These are phyloP conservation scores for Abscondita cerata DNA, from an alignment of 2,888 invertebrate genomes.

Conservation along the genomic window DNA sequence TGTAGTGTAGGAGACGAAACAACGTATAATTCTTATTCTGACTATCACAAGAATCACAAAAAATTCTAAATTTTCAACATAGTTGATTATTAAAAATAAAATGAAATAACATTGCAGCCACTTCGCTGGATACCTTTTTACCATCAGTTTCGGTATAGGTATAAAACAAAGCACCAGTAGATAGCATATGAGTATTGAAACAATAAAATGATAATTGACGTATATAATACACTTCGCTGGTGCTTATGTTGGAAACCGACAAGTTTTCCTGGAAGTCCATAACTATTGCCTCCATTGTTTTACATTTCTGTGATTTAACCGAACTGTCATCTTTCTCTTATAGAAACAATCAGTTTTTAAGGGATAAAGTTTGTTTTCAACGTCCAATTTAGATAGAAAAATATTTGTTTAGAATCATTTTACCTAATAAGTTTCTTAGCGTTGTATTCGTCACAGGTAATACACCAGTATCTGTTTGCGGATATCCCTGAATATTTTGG, in stretches of 20 bases:
- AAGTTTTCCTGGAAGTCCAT: constrained; percentile 10
- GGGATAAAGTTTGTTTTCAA: background rate
- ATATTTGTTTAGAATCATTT: background rate
- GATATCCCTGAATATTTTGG: constrained; percentile 8
- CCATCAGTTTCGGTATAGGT: constrained; percentile 41
- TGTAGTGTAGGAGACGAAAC: background rate
- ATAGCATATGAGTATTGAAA: constrained; percentile 44
- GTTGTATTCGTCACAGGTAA: constrained; percentile 4
- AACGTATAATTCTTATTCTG: background rate
- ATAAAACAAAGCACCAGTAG: constrained; percentile 41
- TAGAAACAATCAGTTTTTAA: background rate
- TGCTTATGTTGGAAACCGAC: constrained; percentile 2
- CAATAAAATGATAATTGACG: constrained; percentile 39
- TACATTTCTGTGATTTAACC: background rate
- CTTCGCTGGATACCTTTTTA: constrained; percentile 39
- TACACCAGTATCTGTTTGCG: constrained; percentile 7
- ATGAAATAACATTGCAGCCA: constrained; percentile 17
- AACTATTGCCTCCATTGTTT: background rate
- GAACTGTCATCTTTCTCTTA: background rate
- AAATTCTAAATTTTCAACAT: background rate
- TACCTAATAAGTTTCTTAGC: background rate
- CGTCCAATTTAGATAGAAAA: background rate
- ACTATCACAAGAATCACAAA: background rate
- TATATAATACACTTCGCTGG: constrained; percentile 17
- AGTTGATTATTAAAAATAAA: constrained; percentile 3